Base-by-base conservation (phyloP, 2,888 invertebrate species). In the Geotrupes spiniger region DNA sequence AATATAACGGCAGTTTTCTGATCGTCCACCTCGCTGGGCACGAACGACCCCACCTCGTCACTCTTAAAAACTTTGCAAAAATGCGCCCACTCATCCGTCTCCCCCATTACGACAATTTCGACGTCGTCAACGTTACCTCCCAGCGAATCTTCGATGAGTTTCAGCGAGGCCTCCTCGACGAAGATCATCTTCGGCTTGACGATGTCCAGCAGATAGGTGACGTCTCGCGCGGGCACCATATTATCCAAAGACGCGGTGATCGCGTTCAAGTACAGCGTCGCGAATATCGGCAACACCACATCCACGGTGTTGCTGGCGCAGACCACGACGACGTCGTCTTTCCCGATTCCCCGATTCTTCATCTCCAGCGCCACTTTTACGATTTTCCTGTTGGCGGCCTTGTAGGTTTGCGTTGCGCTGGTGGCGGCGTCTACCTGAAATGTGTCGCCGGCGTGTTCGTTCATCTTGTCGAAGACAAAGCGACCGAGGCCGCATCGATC, bases 281-380 rank as follows among this genome's bases (percentile, higher is more conserved):
- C 75, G 27, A 76, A 70, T 27, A 72, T 66, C 0, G 76, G 74
- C 27, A 76, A 63, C 1, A 63, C 60, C 2, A 73, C 52, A 42
- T 77, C 69, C 1, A 74, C 17, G 28, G 74, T 73, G 46, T 70
- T 75, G 0, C 70, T 70, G 2, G 72, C 73, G 67, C 76, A 74
- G 1, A 76, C 38, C 0, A 70, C 58, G 42, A 77, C 68, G 2
- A 76, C 73, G 46, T 77, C 77, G 1, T 71, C 72, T 5, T 41
- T 42, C 38, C 63, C 48, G 1, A 76, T 42, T 3, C 75, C 76
- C 16, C 69, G 42, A 2, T 64, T 66, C 26, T 44, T 62, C 33
- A 77, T 60, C 8, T 70, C 64, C 4, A 59, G 66, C 0, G 77
- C 78, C 48, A 76, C 73, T 14, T 66, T 63, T 3, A 76, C 67